These are phyloP conservation scores for Neotragus moschatus DNA, from an alignment of 2,113 vertebrate genomes.

Conservation along the genomic window DNA sequence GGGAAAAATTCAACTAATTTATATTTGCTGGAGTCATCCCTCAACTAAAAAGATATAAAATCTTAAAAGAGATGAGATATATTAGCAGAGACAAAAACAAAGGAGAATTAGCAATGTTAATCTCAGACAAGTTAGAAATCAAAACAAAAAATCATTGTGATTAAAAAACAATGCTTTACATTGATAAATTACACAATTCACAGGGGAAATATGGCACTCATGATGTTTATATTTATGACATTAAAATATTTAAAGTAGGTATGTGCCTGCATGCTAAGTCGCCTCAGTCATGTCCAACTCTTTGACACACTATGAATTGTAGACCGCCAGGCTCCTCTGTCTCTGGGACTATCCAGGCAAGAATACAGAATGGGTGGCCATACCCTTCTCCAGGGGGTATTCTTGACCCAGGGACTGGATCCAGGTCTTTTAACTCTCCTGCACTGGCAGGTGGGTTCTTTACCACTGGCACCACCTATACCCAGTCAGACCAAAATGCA, in stretches of 20 bases:
- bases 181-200: neutral
- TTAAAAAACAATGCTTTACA: neutral
- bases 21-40: neutral
- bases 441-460: neutral
- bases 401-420: neutral
- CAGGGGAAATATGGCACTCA: neutral
- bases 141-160: neutral
- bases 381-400: neutral
- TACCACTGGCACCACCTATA: neutral
- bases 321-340: neutral
- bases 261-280: fast-evolving
- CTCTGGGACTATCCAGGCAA: neutral
- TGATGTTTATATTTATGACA: neutral
- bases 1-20: neutral
- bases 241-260: neutral
- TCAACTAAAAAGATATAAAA: neutral
- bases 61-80: neutral
- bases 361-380: neutral
- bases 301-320: neutral
- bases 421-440: neutral
- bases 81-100: neutral
- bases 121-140: neutral
- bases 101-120: neutral
- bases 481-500: neutral
- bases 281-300: neutral